Base-by-base conservation (phyloP, 2,888 invertebrate species). In the Beris morrisii region DNA sequence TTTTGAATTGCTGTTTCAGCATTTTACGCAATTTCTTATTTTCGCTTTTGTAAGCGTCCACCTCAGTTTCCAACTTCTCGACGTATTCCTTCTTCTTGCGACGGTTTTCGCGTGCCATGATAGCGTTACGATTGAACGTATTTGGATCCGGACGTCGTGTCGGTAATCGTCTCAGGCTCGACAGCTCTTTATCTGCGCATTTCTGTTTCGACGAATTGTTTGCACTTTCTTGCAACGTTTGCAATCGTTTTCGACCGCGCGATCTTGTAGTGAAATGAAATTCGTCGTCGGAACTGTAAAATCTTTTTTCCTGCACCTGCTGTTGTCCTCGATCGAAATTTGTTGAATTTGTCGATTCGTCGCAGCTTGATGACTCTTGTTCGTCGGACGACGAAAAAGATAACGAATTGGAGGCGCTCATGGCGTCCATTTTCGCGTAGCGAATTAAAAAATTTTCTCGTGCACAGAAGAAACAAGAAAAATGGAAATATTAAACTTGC, bases 81-180 rank as follows among this genome's bases (percentile, higher is more conserved):
- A 87, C 71, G 72, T 87, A 84, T 43, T 83, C 81, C 73, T 88
- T 88, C 72, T 88, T 88, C 53, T 82, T 83, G 3, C 83, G 81
- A 2, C 88, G 81, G 73, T 87, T 88, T 73, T 86, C 85, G 4
- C 87, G 78, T 1, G 88, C 88, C 77, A 86, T 81, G 43, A 86
- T 73, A 0, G 87, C 88, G 75, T 87, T 88, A 70, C 83, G 72
- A 70, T 79, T 80, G 50, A 72, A 76, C n/a, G 79, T 74, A 65
- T 78, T 78, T 63, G 79, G 78, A 73, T 79, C 75, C 0, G 79
- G 79, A 1, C 75, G 72, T 64, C 79, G 71, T 2, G 79, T 79
- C 11, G 79, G 79, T 9, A 58, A 12, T 46, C 30, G 6, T 46
- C 45, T n/a, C 46, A 58, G 22, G 28, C 12, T 9, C 12, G 11